Evolutionary conservation across 2,888 invertebrate species (phyloP).

Genomic region (Drosophila fulvimacula): DNA sequence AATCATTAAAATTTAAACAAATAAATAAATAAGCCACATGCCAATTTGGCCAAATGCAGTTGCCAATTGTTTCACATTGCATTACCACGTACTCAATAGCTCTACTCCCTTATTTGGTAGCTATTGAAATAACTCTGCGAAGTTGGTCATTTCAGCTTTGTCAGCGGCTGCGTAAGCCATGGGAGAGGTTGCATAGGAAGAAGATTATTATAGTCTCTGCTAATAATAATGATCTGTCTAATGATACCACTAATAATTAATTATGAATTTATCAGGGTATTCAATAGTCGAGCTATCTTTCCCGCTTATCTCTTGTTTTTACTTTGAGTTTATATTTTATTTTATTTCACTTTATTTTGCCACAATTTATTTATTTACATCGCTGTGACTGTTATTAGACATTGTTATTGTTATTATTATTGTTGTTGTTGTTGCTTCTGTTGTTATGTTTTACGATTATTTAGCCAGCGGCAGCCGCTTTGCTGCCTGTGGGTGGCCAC

Average conservation of each 20-base stretch:
- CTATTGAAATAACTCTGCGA: constrained; percentile 1
- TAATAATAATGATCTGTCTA: too few relatives aligned
- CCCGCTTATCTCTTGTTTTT: not conserved
- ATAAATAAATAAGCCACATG: constrained; percentile 67
- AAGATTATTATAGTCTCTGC: too few relatives aligned
- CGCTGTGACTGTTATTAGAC: constrained; percentile 35
- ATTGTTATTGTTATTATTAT: constrained; percentile 29
- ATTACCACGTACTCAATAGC: constrained; percentile 32
- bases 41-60: constrained; percentile 53
- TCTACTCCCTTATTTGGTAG: not conserved
- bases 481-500: constrained; percentile 65
- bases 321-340: constrained; percentile 22
- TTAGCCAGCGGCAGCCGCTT: constrained; percentile 36
- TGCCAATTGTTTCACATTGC: constrained; percentile 41
- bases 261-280: not conserved
- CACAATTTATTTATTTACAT: constrained; percentile 42
- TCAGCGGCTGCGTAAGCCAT: not conserved
- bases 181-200: not conserved
- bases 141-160: not conserved
- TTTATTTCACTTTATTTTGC: constrained; percentile 33
- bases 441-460: constrained; percentile 23
- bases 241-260: too few relatives aligned
- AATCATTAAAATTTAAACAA: constrained; percentile 66
- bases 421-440: constrained; percentile 14
- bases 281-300: not conserved